Evolutionary conservation across 2,888 invertebrate genomes (phyloP).

Genomic region (Trypoxylon attenuatum): DNA sequence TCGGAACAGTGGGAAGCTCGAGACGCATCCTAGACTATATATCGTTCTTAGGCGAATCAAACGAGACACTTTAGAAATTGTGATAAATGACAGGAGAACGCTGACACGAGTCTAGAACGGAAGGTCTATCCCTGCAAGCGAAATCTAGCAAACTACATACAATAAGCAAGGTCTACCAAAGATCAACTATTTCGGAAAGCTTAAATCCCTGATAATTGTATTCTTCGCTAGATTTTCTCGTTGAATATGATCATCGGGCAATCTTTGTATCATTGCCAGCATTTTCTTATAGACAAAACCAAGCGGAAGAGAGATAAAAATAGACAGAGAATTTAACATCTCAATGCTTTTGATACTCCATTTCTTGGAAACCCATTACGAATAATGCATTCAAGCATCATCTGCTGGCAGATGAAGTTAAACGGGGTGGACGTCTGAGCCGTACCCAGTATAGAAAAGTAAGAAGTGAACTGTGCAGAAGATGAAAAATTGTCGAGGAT

Average conservation of each 20-base stretch:
- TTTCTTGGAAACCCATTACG: too few species aligned
- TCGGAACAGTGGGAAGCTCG: slow-evolving; percentile 4
- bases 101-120: background rate
- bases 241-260: too few species aligned
- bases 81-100: slow-evolving; percentile 26
- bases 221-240: too few species aligned
- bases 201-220: too few species aligned
- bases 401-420: too few species aligned
- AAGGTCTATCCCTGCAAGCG: too few species aligned
- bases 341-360: too few species aligned
- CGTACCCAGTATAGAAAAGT: slow-evolving; percentile 45
- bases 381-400: too few species aligned
- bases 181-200: too few species aligned
- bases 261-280: too few species aligned
- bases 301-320: background rate
- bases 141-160: too few species aligned
- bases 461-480: slow-evolving; percentile 51
- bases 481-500: slow-evolving; percentile 65
- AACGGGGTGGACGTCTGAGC: background rate
- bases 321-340: background rate
- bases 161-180: too few species aligned
- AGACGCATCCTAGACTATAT: slow-evolving; percentile 7
- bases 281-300: background rate
- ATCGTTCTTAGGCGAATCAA: slow-evolving; percentile 25
- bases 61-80: slow-evolving; percentile 18